Percentiles rank a stretch among this genome's conserved stretches.
Conservation (phyloP, 2,888 invertebrate species). For the Odontocolon sp. region DNA sequence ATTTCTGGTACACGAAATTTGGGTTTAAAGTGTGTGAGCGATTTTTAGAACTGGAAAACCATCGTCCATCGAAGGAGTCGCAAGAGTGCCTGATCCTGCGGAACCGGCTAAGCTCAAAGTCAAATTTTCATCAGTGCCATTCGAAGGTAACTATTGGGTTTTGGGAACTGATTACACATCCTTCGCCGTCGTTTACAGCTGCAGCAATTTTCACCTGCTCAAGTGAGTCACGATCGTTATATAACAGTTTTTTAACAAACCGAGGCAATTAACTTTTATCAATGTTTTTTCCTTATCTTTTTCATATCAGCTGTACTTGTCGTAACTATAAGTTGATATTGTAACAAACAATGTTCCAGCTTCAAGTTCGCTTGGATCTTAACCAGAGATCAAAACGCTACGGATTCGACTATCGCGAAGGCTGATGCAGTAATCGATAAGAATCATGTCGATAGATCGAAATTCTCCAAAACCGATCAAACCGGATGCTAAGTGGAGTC, state of each 20-base stretch:
- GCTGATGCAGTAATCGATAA: conserved; percentile 83
- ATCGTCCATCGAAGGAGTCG: conserved; percentile 84
- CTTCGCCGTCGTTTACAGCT: conserved; percentile 85
- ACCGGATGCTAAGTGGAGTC: conserved; percentile 82
- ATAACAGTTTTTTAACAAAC: conserved; percentile 20
- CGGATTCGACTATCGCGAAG: conserved; percentile 82
- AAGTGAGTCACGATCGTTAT: conserved; percentile 73
- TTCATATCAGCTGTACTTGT: background rate
- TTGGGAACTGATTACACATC: conserved; percentile 85
- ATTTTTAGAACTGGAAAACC: conserved; percentile 82
- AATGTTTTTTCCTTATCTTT: background rate
- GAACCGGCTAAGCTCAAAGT: conserved; percentile 85
- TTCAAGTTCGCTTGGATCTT: conserved; percentile 84
- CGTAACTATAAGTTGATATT: no score
- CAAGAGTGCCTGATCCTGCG: conserved; percentile 81
- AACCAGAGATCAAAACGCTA: conserved; percentile 84
- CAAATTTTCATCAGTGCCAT: conserved; percentile 84
- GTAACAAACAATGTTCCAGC: no score
- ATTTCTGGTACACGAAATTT: no score
- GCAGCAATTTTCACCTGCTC: conserved; percentile 82
- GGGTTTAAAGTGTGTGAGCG: background rate
- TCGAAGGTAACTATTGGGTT: conserved; percentile 85
- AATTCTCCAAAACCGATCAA: conserved; percentile 85
- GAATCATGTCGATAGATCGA: conserved; percentile 83
- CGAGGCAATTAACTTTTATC: background rate